phyloP scores from a whole-genome alignment of 2,113 vertebrate genomes.

The Chrysochloris asiatica region DNA sequence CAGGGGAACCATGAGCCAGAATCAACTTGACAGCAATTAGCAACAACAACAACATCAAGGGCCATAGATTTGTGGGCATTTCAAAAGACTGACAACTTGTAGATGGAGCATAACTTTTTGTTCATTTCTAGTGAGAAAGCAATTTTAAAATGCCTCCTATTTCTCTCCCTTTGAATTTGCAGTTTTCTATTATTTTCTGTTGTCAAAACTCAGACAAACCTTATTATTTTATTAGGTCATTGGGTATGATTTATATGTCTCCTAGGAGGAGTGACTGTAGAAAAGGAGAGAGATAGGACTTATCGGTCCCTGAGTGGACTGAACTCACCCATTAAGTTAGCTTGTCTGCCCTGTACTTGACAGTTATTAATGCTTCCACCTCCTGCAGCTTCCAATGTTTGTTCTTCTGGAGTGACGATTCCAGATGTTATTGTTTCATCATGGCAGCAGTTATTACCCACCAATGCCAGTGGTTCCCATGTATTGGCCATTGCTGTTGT shows the following conservation, averaged over 20 bases:
- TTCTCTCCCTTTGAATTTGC: slow-evolving; percentile 64
- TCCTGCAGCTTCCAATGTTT: not conserved
- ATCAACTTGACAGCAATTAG: too few species aligned
- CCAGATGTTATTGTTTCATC: not conserved
- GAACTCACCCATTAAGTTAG: slow-evolving; percentile 59
- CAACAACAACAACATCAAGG: too few species aligned
- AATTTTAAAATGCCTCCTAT: slow-evolving; percentile 53
- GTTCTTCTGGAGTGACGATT: not conserved
- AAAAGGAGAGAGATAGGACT: slow-evolving; percentile 15
- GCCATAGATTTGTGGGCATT: slow-evolving; percentile 25
- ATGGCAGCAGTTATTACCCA: not conserved
- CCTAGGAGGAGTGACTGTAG: slow-evolving; percentile 29
- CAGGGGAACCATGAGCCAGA: too few species aligned
- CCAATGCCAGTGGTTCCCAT: not conserved
- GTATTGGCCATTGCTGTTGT: not conserved
- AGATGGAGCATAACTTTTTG: not conserved
- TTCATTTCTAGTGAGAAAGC: slow-evolving; percentile 30
- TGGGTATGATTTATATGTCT: slow-evolving; percentile 66
- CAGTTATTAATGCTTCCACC: slow-evolving; percentile 45
- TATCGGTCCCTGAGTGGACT: not conserved
- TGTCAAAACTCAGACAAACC: slow-evolving; percentile 69
- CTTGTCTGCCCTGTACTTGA: slow-evolving; percentile 34
- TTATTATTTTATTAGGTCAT: slow-evolving; percentile 69
- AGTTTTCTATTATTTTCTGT: slow-evolving; percentile 63
- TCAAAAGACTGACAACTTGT: slow-evolving; percentile 50